Evolutionary conservation across 2,113 vertebrate genomes (phyloP), one percentile per base, ranked within the genome.

Genomic region (Poicephalus meyeri): DNA sequence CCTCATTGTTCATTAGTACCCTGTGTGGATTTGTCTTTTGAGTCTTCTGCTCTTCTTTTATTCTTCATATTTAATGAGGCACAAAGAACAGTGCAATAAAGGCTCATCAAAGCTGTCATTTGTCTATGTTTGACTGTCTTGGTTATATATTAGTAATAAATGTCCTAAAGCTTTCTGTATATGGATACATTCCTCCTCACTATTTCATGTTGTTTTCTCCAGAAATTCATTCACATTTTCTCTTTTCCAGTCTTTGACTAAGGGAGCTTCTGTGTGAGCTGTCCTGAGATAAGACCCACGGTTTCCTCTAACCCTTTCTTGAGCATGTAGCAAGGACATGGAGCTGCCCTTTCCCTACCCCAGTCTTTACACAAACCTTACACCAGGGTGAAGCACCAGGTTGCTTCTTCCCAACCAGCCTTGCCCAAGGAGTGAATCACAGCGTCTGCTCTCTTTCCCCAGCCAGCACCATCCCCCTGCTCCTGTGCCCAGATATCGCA

Each of bases 31-130:
- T 93, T 96, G 82, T 96, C 95, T 94, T 95, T 63, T 42, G 82
- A 95, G 49, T 87, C 89, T 83, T 92, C 46, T 28, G 47, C 39
- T 97, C 88, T 37, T 53, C 64, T 96, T 93, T 86, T 97, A 93
- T 93, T 97, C 89, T 81, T 97, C 65, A 28, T 89, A 94, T 89
- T 97, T 97, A 98, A 97, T 97, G 96, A 98, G 71, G 92, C 16
- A 7, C 80, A 91, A 93, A 94, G 94, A 95, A 85, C 79, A 74
- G 47, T 88, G 83, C 77, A 88, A 71, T 95, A 84, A 95, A 96
- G 52, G 33, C 64, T 97, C 95, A 96, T 96, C 86, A 87, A 66
- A 92, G 70, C 86, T 90, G 74, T 78, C 95, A 91, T 97, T 97
- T 97, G 79, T 97, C 89, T 69, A 5, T 66, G 90, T 86, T 89